Evolutionary conservation across 2,888 invertebrate genomes (phyloP), one percentile per base, ranked within the genome.

Genomic region (Encarsia formosa): DNA sequence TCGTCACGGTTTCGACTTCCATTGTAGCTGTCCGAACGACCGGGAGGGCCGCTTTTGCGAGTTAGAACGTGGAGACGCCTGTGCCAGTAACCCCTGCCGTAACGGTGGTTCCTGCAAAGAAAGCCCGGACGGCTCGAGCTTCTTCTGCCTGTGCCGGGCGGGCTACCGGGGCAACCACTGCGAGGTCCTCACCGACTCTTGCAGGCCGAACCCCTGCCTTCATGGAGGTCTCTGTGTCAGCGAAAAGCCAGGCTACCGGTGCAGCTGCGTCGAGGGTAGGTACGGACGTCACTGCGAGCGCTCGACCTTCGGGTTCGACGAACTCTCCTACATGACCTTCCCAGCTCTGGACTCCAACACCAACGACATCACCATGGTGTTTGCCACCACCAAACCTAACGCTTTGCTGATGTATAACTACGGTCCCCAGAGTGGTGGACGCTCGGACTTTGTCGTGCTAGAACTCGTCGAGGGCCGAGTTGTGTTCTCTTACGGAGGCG

Each of bases 91-190:
- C 67, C 93, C 93, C 0, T 95, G 95, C 69, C 83, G 85, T 64
- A 94, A 95, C 69, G 93, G 93, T 8, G 95, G 94, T 2, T 90
- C 91, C 0, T 95, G 95, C 64, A 85, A 90, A 61, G 89, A 90
- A 68, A 90, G 90, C 66, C 85, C 88, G 0, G 91, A 92, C 65
- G 87, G 88, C 40, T 88, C 87, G 23, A 88, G 89, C 24, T 95
- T 89, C 81, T 92, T 91, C 75, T 97, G 96, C 65, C 77, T 91
- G 2, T 97, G 96, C 69, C 83, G 92, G 2, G 88, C 91, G 2
- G 94, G 94, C 1, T 96, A 91, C 71, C 82, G 91, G 11, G 96
- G 97, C 3, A 89, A 88, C 70, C 86, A 87, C 61, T 97, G 96
- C 71, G 93, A 95, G 76, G 85, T 86, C 18, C 79, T 88, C 3